These are phyloP conservation scores for Siniperca undulata DNA, from an alignment of 2,797 vertebrate genomes.

Conservation along the genomic window DNA sequence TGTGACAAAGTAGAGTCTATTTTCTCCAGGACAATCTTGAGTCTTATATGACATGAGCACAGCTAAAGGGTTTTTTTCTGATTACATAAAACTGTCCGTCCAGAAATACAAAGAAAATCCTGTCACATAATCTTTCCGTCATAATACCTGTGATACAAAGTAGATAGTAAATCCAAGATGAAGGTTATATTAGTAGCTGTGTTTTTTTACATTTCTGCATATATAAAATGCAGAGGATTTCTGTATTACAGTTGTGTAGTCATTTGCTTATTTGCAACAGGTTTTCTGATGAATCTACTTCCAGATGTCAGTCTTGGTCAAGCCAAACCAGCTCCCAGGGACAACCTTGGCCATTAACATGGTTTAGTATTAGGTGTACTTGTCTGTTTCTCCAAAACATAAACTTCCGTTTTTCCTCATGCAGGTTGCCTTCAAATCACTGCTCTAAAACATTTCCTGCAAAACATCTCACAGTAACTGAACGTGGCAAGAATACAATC, in stretches of 20 bases:
- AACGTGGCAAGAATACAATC: background rate
- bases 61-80: background rate
- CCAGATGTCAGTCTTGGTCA: background rate
- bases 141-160: constrained; percentile 25
- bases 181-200: background rate
- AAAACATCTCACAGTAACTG: background rate
- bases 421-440: background rate
- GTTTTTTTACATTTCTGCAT: background rate
- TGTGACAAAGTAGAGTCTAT: background rate
- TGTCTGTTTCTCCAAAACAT: background rate
- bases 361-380: background rate
- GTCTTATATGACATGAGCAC: background rate
- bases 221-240: background rate
- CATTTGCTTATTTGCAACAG: background rate
- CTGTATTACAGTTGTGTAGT: background rate
- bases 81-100: constrained; percentile 31
- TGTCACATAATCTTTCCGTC: constrained; percentile 29
- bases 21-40: background rate
- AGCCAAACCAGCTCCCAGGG: background rate
- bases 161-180: constrained; percentile 17
- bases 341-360: background rate
- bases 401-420: background rate
- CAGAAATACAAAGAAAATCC: constrained; percentile 38
- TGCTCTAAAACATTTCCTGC: background rate
- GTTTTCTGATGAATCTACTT: background rate